These are phyloP conservation scores for Aplodontia rufa DNA, from an alignment of 2,113 vertebrate genomes.

Conservation along the genomic window DNA sequence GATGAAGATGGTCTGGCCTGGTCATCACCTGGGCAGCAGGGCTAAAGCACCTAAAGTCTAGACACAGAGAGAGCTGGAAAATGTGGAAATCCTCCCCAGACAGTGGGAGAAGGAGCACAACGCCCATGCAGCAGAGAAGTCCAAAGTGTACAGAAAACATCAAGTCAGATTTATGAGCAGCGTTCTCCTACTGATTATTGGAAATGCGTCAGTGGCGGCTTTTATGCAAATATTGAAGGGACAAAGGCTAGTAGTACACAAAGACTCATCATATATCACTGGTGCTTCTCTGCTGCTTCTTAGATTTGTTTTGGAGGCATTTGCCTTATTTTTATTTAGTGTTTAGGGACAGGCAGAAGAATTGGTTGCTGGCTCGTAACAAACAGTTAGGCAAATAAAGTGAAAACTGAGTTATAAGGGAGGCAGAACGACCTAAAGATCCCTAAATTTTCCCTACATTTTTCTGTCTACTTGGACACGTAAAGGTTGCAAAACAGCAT, in stretches of 20 bases:
- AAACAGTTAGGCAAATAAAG: background rate
- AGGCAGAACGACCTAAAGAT: background rate
- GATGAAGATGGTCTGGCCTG: conserved; percentile 74
- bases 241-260: background rate
- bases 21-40: conserved; percentile 78
- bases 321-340: background rate
- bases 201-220: conserved; percentile 26
- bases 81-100: conserved; percentile 61
- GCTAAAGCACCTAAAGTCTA: conserved; percentile 58
- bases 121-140: background rate
- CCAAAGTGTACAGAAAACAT: conserved; percentile 52
- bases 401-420: background rate
- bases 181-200: conserved; percentile 59
- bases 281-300: background rate
- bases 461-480: background rate
- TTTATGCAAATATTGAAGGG: background rate
- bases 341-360: background rate
- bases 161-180: conserved; percentile 36
- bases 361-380: background rate
- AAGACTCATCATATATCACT: background rate
- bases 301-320: background rate
- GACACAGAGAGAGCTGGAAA: conserved; percentile 73
- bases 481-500: background rate
- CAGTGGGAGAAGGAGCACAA: conserved; percentile 59
- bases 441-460: background rate